These are phyloP conservation scores for Drosophila kurseongensis DNA, from an alignment of 1,140 invertebrate genomes.

Conservation along the genomic window DNA sequence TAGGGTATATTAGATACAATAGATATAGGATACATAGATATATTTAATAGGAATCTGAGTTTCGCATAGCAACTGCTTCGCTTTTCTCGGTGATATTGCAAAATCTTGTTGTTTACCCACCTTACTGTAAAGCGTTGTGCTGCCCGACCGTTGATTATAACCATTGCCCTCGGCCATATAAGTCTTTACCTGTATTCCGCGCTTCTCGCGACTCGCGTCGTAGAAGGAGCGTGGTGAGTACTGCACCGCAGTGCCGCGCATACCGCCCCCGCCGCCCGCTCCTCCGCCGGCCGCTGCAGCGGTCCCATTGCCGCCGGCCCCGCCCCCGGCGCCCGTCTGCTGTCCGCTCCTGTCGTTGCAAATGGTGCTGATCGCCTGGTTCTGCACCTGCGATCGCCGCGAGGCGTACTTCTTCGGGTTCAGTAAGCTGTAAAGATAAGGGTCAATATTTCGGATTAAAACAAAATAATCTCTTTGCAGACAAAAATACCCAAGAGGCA, in stretches of 20 bases:
- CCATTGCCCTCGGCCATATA: conserved; percentile 98
- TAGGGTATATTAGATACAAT: conserved; percentile 38
- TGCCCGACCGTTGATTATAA: conserved; percentile 88
- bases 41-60: conserved; percentile 58
- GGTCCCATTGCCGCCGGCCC: conserved; percentile 47
- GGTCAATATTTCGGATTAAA: background rate
- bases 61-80: conserved; percentile 44
- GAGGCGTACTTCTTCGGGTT: conserved; percentile 86
- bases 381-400: conserved; percentile 80
- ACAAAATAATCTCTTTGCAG: background rate
- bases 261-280: conserved; percentile 45
- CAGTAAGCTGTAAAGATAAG: conserved; percentile 76
- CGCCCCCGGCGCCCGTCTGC: conserved; percentile 62
- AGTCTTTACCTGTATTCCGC: conserved; percentile 95
- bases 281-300: conserved; percentile 49
- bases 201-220: conserved; percentile 85
- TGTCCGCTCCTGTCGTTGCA: conserved; percentile 82
- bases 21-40: conserved; percentile 61
- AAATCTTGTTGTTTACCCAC: conserved; percentile 86
- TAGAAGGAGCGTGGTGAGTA: conserved; percentile 85
- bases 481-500: no score
- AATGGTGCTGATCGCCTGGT: conserved; percentile 83
- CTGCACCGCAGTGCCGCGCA: conserved; percentile 84
- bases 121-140: conserved; percentile 96
- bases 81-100: conserved; percentile 43